Evolutionary conservation across 2,797 vertebrate species (phyloP).

Genomic region (Enteromius unitaeniatus): DNA sequence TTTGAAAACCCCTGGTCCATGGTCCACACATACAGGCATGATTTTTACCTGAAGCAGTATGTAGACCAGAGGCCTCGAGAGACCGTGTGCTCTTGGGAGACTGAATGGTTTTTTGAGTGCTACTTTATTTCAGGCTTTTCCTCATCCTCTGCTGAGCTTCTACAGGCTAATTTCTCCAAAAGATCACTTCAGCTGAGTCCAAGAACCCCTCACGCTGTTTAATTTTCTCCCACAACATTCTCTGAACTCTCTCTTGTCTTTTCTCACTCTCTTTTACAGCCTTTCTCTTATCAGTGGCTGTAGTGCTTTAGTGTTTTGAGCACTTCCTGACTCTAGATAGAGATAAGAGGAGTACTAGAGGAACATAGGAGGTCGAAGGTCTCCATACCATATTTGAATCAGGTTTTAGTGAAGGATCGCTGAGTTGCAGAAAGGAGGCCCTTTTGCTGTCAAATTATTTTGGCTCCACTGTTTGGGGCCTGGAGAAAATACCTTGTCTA

Average conservation of each 20-base stretch:
- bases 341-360: conserved; percentile 6
- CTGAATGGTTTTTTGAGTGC: conserved; percentile 45
- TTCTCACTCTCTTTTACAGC: conserved; percentile 24
- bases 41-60: neutral
- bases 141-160: conserved; percentile 6
- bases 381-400: conserved; percentile 18
- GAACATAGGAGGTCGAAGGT: conserved; percentile 16
- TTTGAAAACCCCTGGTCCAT: neutral
- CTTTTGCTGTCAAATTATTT: conserved; percentile 34
- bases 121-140: conserved; percentile 37
- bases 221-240: neutral
- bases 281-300: conserved; percentile 31
- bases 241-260: conserved; percentile 7
- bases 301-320: conserved; percentile 23
- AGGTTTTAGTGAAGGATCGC: conserved; percentile 1
- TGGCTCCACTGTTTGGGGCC: conserved; percentile 11
- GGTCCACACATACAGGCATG: neutral
- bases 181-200: conserved; percentile 35
- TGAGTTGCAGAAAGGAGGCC: neutral
- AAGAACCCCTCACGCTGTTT: conserved; percentile 14
- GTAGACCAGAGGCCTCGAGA: conserved; percentile 10
- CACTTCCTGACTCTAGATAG: conserved; percentile 19
- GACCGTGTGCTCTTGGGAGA: neutral
- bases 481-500: neutral
- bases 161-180: conserved; percentile 17